These are phyloP conservation scores for Embiotoca jacksoni DNA, from an alignment of 2,113 vertebrate species.

Conservation along the genomic window DNA sequence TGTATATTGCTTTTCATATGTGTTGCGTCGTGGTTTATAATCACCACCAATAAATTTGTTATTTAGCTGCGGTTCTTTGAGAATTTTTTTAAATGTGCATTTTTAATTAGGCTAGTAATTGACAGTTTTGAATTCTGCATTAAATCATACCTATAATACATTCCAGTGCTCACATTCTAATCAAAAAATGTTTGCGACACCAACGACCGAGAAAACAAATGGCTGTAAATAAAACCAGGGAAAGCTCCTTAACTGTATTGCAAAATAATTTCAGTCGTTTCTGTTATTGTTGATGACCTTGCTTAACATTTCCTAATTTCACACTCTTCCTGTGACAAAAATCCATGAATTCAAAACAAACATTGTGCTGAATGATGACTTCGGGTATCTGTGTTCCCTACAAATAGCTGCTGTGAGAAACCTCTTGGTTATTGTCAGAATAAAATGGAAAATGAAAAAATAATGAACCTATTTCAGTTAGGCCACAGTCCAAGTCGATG, in stretches of 20 bases:
- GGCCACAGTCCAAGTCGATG: slow-evolving; percentile 15
- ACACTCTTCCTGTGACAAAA: neutral
- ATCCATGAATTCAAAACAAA: neutral
- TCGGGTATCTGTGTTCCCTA: neutral
- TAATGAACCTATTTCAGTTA: slow-evolving; percentile 23
- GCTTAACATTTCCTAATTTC: neutral
- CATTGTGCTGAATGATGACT: neutral
- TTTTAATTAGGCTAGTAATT: no score
- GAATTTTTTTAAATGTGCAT: no score
- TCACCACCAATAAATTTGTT: no score
- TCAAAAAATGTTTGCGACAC: no score
- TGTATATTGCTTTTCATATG: neutral
- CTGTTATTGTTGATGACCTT: neutral
- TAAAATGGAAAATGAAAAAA: slow-evolving; percentile 7
- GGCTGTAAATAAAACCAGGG: neutral
- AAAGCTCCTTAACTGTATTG: neutral
- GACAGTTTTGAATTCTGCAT: no score
- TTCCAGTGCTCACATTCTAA: no score
- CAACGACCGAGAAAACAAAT: no score
- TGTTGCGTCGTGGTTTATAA: no score
- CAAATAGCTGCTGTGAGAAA: slow-evolving; percentile 10
- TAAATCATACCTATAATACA: no score
- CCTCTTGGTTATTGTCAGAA: slow-evolving; percentile 27
- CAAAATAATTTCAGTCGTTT: neutral
- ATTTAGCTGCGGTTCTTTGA: no score